Conservation (phyloP, 1,140 invertebrate species). For the Eulimnadia texana region DNA sequence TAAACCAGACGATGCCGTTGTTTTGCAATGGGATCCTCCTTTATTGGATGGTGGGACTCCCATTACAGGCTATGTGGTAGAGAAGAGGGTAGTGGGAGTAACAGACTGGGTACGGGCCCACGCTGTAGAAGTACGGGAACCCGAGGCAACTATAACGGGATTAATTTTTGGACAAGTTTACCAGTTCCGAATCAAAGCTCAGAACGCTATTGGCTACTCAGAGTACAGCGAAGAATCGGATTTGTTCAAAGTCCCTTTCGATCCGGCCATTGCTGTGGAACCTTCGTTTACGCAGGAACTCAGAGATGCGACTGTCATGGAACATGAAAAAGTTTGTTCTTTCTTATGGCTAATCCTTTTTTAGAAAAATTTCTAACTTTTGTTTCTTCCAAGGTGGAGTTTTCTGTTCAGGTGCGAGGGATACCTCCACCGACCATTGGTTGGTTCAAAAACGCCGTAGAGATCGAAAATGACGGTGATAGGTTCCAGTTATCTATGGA, state of each 20-base stretch:
- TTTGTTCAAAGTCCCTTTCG: slow-evolving; percentile 51
- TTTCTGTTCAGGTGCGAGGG: slow-evolving; percentile 64
- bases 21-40: slow-evolving; percentile 70
- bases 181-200: slow-evolving; percentile 71
- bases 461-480: slow-evolving; percentile 17
- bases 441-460: slow-evolving; percentile 76
- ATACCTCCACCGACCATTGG: slow-evolving; percentile 67
- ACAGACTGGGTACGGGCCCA: slow-evolving; percentile 60
- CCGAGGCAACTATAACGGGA: slow-evolving; percentile 54
- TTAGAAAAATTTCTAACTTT: slow-evolving; percentile 3
- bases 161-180: slow-evolving; percentile 74
- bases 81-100: slow-evolving; percentile 46
- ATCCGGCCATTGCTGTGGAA: slow-evolving; percentile 32
- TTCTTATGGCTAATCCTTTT: not conserved
- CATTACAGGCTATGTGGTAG: slow-evolving; percentile 63
- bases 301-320: slow-evolving; percentile 30
- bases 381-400: slow-evolving; percentile 43
- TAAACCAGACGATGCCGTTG: slow-evolving; percentile 62
- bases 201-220: slow-evolving; percentile 68
- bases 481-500: not conserved
- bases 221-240: slow-evolving; percentile 40
- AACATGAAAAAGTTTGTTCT: slow-evolving; percentile 44
- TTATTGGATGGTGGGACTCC: slow-evolving; percentile 72
- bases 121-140: slow-evolving; percentile 45
- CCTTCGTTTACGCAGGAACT: slow-evolving; percentile 22